Evolutionary conservation across 2,113 vertebrate genomes (phyloP).

Genomic region (Lethenteron camtschaticum): DNA sequence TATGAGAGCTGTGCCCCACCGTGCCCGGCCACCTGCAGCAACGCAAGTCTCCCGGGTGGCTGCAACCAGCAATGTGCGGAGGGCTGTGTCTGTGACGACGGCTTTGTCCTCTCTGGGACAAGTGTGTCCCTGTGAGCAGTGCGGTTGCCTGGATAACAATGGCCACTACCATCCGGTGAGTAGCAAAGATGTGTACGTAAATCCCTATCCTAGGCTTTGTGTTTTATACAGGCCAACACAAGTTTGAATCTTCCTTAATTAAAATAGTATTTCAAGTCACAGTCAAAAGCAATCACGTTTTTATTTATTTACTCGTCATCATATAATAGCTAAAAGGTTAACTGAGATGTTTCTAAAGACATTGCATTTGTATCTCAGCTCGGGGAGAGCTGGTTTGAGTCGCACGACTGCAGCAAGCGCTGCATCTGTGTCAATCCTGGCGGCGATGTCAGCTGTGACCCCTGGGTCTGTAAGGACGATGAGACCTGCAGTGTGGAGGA

Average conservation of each 20-base stretch:
- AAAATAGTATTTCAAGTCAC: background rate
- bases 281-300: background rate
- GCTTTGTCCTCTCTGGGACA: conserved; percentile 23
- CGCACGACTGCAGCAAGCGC: conserved; percentile 30
- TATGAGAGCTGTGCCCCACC: conserved; percentile 20
- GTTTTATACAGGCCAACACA: background rate
- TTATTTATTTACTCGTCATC: no score
- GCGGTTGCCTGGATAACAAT: conserved; percentile 24
- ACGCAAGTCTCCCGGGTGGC: background rate
- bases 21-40: conserved; percentile 18
- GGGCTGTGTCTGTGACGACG: conserved; percentile 26
- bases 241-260: background rate
- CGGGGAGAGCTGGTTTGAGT: conserved; percentile 41
- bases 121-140: conserved; percentile 18
- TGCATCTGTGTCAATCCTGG: conserved; percentile 27
- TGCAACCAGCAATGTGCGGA: conserved; percentile 19
- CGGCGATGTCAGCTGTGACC: conserved; percentile 23
- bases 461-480: conserved; percentile 39
- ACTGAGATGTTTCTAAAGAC: background rate
- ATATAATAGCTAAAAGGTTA: no score
- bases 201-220: background rate
- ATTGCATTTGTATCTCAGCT: conserved; percentile 17
- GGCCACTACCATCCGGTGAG: conserved; percentile 36
- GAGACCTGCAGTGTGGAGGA: conserved; percentile 40
- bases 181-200: background rate